Base-by-base conservation (phyloP, 2,113 vertebrate species). In the Ceyx margarethae region DNA sequence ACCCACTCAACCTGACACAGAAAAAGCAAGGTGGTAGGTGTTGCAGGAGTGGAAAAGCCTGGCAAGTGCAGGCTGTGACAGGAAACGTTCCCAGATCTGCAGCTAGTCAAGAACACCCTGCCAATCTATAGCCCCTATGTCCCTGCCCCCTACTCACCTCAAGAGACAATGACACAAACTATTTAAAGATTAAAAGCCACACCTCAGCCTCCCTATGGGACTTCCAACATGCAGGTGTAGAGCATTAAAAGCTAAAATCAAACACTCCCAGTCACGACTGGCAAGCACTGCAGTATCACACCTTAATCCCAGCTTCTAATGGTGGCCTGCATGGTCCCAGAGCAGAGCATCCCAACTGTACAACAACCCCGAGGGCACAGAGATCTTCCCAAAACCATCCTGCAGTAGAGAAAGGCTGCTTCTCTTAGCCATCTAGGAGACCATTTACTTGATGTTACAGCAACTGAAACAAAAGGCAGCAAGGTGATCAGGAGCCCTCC, bases 11-110 rank as follows among this genome's bases (percentile, higher is more conserved):
- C 42, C 42, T 3, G 18, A 73, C 87, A 81, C 45, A 73, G 68
- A 84, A 87, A 93, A 91, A 67, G 65, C 62, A 76, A 90, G 73
- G 58, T 28, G 57, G 85, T 72, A 75, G 83, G 90, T 91, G 69
- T 76, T 68, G 58, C 28, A 93, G 74, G 80, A 81, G 60, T 17
- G 43, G 68, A 58, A 90, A 81, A 91, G 66, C 64, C 78, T 37
- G 26, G 11, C 66, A 56, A 88, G 37, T 2, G 10, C 66, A 65
- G 74, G 19, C 40, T 21, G 18, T 19, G 66, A 72, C 18, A 84
- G 58, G 35, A 84, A 85, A 33, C 0, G 0, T 50, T 42, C 57
- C 45, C 12, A 0, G 7, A 69, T 0, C 2, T 1, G 69, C 67
- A 93, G 83, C 37, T 78, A 21, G 0, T 56, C 69, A 61, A 51